Conservation (phyloP, 2,888 invertebrate species). For the Meiosimyza platycephala region DNA sequence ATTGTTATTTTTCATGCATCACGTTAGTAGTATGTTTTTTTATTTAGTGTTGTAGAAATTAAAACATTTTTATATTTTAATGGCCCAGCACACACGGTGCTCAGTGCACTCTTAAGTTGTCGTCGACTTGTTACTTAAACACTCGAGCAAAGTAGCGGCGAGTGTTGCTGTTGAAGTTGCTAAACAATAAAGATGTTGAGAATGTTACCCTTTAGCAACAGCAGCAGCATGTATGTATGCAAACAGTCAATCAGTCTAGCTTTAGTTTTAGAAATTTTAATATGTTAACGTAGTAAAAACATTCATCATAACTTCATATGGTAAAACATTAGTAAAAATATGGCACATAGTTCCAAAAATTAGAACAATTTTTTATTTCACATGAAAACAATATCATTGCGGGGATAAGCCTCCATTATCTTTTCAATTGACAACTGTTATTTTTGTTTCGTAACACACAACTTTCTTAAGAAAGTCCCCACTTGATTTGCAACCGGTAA, state of each 20-base stretch:
- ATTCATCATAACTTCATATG: too few species aligned
- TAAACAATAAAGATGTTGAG: background rate
- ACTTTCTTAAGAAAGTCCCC: too few species aligned
- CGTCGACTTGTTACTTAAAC: slow-evolving; percentile 5
- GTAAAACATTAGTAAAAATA: too few species aligned
- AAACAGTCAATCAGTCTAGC: slow-evolving; percentile 33
- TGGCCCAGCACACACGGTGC: background rate
- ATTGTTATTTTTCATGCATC: background rate
- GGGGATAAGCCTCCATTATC: too few species aligned
- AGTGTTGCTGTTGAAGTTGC: slow-evolving; percentile 13
- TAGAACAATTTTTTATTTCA: too few species aligned
- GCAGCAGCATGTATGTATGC: slow-evolving; percentile 4
- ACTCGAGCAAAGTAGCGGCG: background rate
- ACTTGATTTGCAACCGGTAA: too few species aligned
- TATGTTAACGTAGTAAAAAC: too few species aligned
- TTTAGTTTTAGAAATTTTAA: background rate
- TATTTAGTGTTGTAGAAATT: slow-evolving; percentile 10
- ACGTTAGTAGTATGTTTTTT: background rate
- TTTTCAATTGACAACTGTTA: too few species aligned
- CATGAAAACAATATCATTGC: too few species aligned
- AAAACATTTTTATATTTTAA: slow-evolving; percentile 26
- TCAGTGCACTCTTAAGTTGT: background rate
- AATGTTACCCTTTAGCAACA: too few species aligned
- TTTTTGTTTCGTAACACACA: too few species aligned
- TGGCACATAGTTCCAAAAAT: too few species aligned